Conservation (phyloP, 2,797 vertebrate species). For the Masticophis lateralis region DNA sequence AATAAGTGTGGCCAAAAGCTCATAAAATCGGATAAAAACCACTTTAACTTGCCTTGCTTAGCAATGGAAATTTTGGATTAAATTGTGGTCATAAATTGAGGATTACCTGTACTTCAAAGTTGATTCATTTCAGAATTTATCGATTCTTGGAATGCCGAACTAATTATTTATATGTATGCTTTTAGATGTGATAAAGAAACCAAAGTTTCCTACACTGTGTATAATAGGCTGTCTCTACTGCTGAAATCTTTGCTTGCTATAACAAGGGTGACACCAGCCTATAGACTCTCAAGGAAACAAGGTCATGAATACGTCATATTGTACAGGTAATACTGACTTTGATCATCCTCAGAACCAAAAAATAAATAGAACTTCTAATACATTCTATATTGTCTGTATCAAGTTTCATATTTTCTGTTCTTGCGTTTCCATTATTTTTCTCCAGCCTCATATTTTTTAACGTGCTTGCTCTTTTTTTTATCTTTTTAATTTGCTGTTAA, state of each 20-base stretch:
- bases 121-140: background rate
- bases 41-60: background rate
- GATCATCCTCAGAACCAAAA: constrained; percentile 19
- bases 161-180: constrained; percentile 44
- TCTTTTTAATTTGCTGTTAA: background rate
- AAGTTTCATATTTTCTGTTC: background rate
- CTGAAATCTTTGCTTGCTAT: constrained; percentile 97
- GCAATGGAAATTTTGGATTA: background rate
- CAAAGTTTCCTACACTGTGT: constrained; percentile 97
- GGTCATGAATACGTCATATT: constrained; percentile 98
- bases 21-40: background rate
- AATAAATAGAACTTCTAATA: background rate
- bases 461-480: background rate
- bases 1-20: background rate
- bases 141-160: background rate
- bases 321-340: constrained; percentile 82
- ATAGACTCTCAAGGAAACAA: constrained; percentile 95
- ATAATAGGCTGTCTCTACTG: constrained; percentile 94
- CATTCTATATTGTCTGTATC: background rate
- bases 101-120: background rate
- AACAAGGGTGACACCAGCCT: constrained; percentile 96
- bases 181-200: constrained; percentile 96
- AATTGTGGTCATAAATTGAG: background rate
- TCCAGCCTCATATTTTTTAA: background rate
- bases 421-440: background rate